phyloP scores from a whole-genome alignment of 1,140 invertebrate genomes.

The Dreissena polymorpha region DNA sequence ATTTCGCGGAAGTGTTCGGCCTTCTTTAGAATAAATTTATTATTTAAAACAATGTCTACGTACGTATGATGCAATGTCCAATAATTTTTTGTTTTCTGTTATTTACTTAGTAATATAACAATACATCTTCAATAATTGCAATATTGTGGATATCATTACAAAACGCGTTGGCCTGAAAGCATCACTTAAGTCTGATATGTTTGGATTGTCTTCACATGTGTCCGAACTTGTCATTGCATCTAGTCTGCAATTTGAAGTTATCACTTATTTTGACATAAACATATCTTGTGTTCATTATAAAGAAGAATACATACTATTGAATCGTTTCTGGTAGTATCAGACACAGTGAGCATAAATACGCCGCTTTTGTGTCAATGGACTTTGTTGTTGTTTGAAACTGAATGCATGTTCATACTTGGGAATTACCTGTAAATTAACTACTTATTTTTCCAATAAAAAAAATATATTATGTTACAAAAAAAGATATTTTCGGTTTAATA shows the following conservation, averaged over 20 bases:
- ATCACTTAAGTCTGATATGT: slow-evolving; percentile 54
- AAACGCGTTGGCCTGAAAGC: slow-evolving; percentile 49
- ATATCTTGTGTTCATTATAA: background rate
- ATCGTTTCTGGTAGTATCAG: background rate
- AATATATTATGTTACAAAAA: no score
- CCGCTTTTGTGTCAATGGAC: background rate
- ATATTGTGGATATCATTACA: no score
- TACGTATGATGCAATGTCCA: no score
- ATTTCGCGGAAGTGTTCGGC: slow-evolving; percentile 42
- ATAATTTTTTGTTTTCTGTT: no score
- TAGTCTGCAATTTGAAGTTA: slow-evolving; percentile 19
- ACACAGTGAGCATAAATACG: background rate
- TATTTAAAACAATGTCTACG: no score
- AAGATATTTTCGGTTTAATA: no score
- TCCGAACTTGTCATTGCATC: slow-evolving; percentile 36
- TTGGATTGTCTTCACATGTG: slow-evolving; percentile 41
- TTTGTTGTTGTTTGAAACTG: background rate
- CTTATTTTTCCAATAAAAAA: background rate
- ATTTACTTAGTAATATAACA: no score
- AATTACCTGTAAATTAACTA: background rate
- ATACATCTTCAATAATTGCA: no score
- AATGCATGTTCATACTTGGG: background rate
- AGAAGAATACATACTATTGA: background rate
- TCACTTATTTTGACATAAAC: background rate
- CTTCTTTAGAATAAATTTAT: no score